Percentiles rank a stretch among this genome's conserved stretches.
These are phyloP conservation scores for Brassicogethes aeneus DNA, from an alignment of 2,888 invertebrate species.

Conservation along the genomic window DNA sequence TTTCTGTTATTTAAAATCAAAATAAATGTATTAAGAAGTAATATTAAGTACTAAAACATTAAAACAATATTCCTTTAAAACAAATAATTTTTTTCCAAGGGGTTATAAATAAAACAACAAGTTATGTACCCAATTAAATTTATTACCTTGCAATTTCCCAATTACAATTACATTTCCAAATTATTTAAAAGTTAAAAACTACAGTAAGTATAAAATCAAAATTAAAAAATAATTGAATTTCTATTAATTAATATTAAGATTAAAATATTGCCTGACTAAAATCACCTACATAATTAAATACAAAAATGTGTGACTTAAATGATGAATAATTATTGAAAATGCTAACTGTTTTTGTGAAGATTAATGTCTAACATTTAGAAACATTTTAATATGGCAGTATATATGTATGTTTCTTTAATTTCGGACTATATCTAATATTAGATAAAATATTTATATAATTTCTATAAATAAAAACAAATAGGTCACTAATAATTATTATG, in stretches of 20 bases:
- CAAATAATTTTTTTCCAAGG: too few species aligned
- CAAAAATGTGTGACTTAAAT: too few species aligned
- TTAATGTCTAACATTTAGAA: background rate
- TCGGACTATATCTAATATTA: background rate
- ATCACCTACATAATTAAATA: too few species aligned
- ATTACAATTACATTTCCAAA: slow-evolving; percentile 8
- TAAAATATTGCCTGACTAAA: too few species aligned
- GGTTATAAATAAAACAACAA: too few species aligned
- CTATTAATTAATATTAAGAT: too few species aligned
- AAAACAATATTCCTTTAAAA: too few species aligned
- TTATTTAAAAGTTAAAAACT: slow-evolving; percentile 1
- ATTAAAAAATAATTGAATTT: too few species aligned
- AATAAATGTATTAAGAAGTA: too few species aligned
- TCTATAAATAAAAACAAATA: slow-evolving; percentile 1
- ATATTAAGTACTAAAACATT: too few species aligned
- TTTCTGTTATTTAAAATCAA: too few species aligned
- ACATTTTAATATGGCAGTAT: background rate
- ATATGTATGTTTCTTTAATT: background rate
- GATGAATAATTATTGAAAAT: background rate
- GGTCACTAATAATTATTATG: slow-evolving; percentile 1
- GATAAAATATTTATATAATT: slow-evolving; percentile 1
- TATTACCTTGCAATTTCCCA: slow-evolving; percentile 15
- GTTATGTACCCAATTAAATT: slow-evolving; percentile 10
- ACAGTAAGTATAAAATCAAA: too few species aligned
- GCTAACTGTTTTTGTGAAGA: background rate